Evolutionary conservation across 2,888 invertebrate genomes (phyloP).

Genomic region (Actias luna): DNA sequence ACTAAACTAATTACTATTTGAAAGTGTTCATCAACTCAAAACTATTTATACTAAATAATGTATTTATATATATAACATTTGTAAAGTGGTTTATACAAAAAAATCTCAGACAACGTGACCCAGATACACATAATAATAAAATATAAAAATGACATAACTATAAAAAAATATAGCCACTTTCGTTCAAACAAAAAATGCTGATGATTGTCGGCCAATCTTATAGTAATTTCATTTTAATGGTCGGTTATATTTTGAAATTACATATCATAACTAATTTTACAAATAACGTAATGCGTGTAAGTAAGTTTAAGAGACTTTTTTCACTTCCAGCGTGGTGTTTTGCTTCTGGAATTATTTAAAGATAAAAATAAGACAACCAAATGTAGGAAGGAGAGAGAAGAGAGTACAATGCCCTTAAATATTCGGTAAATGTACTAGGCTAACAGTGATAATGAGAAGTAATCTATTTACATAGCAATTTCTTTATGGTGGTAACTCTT

Average conservation of each 20-base stretch:
- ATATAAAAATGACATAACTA: not conserved
- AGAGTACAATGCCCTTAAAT: not conserved
- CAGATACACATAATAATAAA: not conserved
- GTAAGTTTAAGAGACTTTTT: no score
- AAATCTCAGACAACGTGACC: conserved; percentile 7
- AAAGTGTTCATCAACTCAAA: no score
- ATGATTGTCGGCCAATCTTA: not conserved
- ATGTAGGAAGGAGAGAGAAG: not conserved
- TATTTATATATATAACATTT: no score
- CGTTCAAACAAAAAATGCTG: not conserved
- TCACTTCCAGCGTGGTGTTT: no score
- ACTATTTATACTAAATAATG: no score
- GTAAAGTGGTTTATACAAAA: not conserved
- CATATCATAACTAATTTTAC: not conserved
- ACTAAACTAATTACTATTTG: no score
- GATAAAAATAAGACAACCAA: not conserved
- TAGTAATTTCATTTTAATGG: not conserved
- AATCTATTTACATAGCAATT: no score
- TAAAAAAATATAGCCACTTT: not conserved
- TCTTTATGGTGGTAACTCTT: no score
- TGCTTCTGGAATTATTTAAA: not conserved
- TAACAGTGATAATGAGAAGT: not conserved
- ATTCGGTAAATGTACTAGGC: not conserved
- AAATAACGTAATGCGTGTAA: no score
- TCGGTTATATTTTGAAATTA: not conserved